Evolutionary conservation across 2,797 vertebrate genomes (phyloP).

Genomic region (Caiman crocodilus): DNA sequence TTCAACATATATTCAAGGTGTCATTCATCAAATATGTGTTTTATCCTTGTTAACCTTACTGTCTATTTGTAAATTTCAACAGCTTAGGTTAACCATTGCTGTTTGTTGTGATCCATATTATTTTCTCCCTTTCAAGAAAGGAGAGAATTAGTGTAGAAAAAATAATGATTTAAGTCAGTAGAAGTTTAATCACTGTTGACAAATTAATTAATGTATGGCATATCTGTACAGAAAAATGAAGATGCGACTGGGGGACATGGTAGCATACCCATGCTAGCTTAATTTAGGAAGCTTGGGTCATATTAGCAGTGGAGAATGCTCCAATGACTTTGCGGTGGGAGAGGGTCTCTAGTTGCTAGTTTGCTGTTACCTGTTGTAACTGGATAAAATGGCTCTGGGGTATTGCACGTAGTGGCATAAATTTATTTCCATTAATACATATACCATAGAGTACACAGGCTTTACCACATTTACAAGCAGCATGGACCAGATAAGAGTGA

Average conservation of each 20-base stretch:
- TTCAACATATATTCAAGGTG: neutral
- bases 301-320: too few species aligned
- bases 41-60: neutral
- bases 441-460: too few species aligned
- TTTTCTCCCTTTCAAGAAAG: neutral
- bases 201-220: constrained; percentile 4
- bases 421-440: too few species aligned
- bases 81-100: neutral
- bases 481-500: neutral
- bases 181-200: constrained; percentile 24
- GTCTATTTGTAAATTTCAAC: neutral
- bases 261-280: neutral
- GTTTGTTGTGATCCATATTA: neutral
- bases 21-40: neutral
- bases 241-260: neutral
- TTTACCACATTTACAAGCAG: neutral
- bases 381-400: too few species aligned
- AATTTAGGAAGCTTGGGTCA: neutral
- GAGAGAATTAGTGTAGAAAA: neutral
- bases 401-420: too few species aligned
- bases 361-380: too few species aligned
- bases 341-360: too few species aligned
- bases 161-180: neutral
- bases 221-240: neutral
- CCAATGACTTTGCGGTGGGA: too few species aligned